phyloP scores from a whole-genome alignment of 2,888 invertebrate species.

The Hecatera dysodea region DNA sequence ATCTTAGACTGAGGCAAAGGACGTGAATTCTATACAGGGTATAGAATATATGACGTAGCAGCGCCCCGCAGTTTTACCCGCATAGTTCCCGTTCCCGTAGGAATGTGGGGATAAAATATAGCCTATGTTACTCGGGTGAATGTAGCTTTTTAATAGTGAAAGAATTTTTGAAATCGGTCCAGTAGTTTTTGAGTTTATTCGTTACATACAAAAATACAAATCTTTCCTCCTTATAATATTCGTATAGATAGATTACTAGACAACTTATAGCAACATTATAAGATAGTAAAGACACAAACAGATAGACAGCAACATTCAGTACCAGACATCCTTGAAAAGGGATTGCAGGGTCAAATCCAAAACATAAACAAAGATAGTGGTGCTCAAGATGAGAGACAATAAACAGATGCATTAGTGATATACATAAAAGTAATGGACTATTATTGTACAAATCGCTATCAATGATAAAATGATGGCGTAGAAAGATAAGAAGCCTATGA shows the following conservation, averaged over 20 bases:
- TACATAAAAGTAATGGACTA: conserved; percentile 5
- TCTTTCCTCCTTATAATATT: too few relatives aligned
- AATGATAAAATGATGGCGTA: background rate
- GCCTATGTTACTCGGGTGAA: too few relatives aligned
- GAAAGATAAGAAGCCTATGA: conserved; percentile 11
- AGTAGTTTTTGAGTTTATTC: too few relatives aligned
- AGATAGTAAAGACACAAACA: background rate
- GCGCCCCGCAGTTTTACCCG: too few relatives aligned
- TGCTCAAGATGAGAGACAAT: conserved; percentile 16
- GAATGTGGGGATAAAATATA: too few relatives aligned
- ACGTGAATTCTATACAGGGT: conserved; percentile 5
- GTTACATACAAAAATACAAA: too few relatives aligned
- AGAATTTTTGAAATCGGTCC: too few relatives aligned
- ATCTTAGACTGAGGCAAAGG: conserved; percentile 20
- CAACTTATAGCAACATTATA: background rate
- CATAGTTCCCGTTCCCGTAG: too few relatives aligned
- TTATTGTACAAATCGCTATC: conserved; percentile 4
- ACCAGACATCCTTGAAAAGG: conserved; percentile 1
- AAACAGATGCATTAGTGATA: conserved; percentile 19
- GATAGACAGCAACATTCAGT: background rate
- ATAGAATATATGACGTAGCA: conserved; percentile 14
- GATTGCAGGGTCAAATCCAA: background rate
- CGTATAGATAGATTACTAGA: too few relatives aligned
- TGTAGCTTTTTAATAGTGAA: too few relatives aligned
- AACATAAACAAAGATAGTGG: background rate